Percentiles rank a stretch among this genome's conserved stretches.
Conservation (phyloP, 2,113 vertebrate genomes). For the Spea multiplicata region DNA sequence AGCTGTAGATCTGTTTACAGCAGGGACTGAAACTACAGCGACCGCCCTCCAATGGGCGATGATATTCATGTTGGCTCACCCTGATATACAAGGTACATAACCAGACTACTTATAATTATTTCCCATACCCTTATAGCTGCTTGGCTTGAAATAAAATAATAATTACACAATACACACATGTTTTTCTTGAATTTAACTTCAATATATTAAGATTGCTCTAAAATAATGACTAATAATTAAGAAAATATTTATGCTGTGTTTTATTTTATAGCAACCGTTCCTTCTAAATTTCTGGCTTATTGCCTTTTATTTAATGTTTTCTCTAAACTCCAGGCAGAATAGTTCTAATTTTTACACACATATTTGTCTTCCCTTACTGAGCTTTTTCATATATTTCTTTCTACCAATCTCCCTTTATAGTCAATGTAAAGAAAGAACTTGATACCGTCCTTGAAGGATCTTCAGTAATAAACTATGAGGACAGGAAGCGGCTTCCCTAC, state of each 20-base stretch:
- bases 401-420: neutral
- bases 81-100: slow-evolving; percentile 42
- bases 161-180: too few species aligned
- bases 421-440: slow-evolving; percentile 32
- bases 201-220: neutral
- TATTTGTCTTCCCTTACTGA: too few species aligned
- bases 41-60: slow-evolving; percentile 45
- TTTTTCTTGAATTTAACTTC: too few species aligned
- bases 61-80: slow-evolving; percentile 44
- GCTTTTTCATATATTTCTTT: too few species aligned
- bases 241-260: slow-evolving; percentile 5
- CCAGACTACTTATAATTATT: too few species aligned
- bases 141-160: too few species aligned
- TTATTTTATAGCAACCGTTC: too few species aligned
- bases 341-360: too few species aligned
- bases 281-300: too few species aligned
- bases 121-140: too few species aligned
- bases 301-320: too few species aligned
- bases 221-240: slow-evolving; percentile 14
- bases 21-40: slow-evolving; percentile 49
- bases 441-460: slow-evolving; percentile 28
- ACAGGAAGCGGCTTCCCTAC: slow-evolving; percentile 14
- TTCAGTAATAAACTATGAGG: slow-evolving; percentile 44
- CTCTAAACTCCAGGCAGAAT: too few species aligned
- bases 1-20: slow-evolving; percentile 35